A percentile compares a stretch with the other conserved stretches of the same genome.
These are phyloP conservation scores for Subanguina moxae DNA, from an alignment of 1,140 invertebrate species.

Conservation along the genomic window DNA sequence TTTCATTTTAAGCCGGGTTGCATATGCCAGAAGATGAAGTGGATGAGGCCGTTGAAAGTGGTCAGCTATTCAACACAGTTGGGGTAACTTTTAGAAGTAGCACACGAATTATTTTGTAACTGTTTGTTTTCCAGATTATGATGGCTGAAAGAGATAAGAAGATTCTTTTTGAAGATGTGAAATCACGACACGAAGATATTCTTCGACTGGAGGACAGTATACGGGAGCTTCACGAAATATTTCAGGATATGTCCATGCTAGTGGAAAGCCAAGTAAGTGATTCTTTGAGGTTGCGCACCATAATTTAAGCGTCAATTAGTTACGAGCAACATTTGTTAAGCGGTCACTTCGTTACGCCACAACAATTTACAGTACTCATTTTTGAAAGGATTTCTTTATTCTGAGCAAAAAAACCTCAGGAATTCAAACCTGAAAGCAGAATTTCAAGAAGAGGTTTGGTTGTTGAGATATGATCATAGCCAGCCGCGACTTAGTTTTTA, in stretches of 20 bases:
- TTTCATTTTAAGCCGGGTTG: conserved; percentile 39
- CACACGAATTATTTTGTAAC: background rate
- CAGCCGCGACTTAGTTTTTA: no score
- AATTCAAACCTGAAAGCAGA: no score
- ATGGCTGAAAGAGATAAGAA: conserved; percentile 51
- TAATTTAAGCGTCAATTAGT: no score
- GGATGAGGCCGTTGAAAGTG: conserved; percentile 43
- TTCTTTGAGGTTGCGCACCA: no score
- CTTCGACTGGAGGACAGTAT: conserved; percentile 60
- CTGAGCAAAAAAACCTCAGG: no score
- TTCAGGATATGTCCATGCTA: conserved; percentile 68
- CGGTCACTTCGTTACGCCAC: no score
- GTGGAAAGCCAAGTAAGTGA: conserved; percentile 66
- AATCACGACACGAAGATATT: conserved; percentile 45
- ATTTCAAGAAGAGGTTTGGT: no score
- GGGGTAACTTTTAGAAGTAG: conserved; percentile 15
- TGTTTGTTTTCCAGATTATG: conserved; percentile 37
- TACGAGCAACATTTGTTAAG: no score
- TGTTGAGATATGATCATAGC: no score
- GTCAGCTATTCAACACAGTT: conserved; percentile 43
- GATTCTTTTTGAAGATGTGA: conserved; percentile 44
- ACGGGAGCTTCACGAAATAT: conserved; percentile 68
- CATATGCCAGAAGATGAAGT: conserved; percentile 43
- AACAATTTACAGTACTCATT: no score
- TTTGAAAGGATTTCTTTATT: no score